These are phyloP conservation scores for Torymus tubicola DNA, from an alignment of 2,888 invertebrate species.

Conservation along the genomic window DNA sequence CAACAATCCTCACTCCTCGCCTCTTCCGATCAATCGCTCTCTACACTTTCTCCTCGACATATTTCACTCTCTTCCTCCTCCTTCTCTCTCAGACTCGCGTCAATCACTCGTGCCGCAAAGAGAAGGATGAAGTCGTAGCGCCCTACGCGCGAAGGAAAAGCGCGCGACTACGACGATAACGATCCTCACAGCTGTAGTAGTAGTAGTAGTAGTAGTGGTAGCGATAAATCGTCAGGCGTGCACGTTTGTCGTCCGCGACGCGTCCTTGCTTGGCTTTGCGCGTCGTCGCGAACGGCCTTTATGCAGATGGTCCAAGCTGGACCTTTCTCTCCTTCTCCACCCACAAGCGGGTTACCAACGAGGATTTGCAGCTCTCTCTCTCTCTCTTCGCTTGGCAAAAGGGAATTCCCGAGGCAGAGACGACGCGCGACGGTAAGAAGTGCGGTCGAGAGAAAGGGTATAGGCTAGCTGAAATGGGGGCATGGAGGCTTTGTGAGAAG, in stretches of 20 bases:
- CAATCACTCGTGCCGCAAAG: too few species aligned
- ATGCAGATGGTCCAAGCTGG: background rate
- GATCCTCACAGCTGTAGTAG: too few species aligned
- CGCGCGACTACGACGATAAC: constrained; percentile 44
- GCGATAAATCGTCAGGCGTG: constrained; percentile 60
- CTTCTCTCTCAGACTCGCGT: too few species aligned
- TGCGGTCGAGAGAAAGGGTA: background rate
- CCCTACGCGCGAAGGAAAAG: background rate
- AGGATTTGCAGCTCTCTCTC: constrained; percentile 5
- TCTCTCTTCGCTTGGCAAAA: too few species aligned
- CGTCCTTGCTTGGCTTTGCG: constrained; percentile 32
- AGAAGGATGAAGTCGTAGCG: background rate
- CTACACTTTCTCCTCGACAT: too few species aligned
- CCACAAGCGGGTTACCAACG: constrained; percentile 20
- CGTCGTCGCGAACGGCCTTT: background rate
- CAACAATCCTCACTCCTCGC: too few species aligned
- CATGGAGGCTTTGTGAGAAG: too few species aligned
- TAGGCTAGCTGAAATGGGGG: background rate
- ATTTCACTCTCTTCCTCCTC: too few species aligned
- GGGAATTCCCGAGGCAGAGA: too few species aligned
- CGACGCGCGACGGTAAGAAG: background rate
- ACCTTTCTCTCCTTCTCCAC: background rate
- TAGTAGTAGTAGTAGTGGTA: too few species aligned
- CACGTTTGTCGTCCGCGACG: constrained; percentile 54
- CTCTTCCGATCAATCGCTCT: too few species aligned